Evolutionary conservation across 2,797 vertebrate species (phyloP), one percentile per base, ranked within the genome.

Genomic region (Holocentrus rufus): DNA sequence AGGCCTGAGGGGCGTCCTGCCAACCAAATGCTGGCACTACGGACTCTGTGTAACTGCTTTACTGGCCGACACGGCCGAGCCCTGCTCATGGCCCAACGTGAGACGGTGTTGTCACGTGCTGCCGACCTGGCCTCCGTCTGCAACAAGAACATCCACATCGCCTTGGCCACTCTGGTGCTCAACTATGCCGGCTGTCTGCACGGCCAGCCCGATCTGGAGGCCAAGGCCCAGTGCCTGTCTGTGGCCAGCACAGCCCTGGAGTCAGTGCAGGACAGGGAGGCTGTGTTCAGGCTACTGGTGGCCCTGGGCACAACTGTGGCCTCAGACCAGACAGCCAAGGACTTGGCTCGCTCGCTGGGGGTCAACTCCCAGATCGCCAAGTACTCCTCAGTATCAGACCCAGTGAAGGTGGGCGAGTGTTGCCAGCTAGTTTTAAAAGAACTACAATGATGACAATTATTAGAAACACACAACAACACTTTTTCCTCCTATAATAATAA

Each of bases 21-120:
- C 88, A 99, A 99, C 89, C 98, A 98, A 87, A 95, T 99, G 91
- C 92, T 99, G 89, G 95, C 95, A 6, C 95, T 99, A 82, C 95
- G 98, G 93, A 96, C 95, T 87, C 94, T 99, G 80, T 98, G 97
- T 91, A 99, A 99, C 94, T 98, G 96, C 91, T 99, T 99, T 83
- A 91, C 91, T 20, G 95, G 92, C 79, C 90, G 93, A 49, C 89
- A 93, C 23, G 97, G 98, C 50, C 93, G 95, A 65, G 92, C 93
- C 63, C 95, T 99, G 11, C 95, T 99, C 89, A 92, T 98, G 94
- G 91, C 94, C 39, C 96, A 96, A 86, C 96, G 97, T 4, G 97
- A 98, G 85, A 87, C 93, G 0, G 93, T 99, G 68, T 92, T 99
- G 72, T 94, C 95, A 4, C 95, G 91, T 73, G 96, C 96, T 49